Conservation (phyloP, 2,113 vertebrate genomes). For the Garra rufa region DNA sequence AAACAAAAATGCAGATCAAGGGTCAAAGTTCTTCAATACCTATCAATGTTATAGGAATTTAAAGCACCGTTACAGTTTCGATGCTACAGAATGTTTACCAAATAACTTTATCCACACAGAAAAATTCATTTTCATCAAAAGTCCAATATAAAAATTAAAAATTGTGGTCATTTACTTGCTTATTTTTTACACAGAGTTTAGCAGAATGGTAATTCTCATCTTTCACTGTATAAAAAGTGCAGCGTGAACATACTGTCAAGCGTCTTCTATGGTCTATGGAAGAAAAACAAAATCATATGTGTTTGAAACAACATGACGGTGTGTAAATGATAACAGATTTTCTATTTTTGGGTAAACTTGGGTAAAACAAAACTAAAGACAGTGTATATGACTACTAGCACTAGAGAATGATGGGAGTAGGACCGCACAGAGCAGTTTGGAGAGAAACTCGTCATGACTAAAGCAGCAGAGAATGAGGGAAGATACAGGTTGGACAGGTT, state of each 20-base stretch:
- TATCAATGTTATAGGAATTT: background rate
- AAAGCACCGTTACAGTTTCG: background rate
- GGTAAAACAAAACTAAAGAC: background rate
- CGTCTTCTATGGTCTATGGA: background rate
- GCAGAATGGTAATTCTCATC: background rate
- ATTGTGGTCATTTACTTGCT: background rate
- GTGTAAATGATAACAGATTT: background rate
- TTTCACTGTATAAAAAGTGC: background rate
- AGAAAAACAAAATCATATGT: background rate
- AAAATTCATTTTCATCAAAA: background rate
- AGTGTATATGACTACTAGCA: background rate
- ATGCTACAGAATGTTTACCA: background rate
- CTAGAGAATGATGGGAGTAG: background rate
- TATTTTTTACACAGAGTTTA: background rate
- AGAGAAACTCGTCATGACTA: constrained; percentile 46
- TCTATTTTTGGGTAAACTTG: background rate
- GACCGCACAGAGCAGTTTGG: constrained; percentile 43
- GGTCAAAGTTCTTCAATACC: background rate
- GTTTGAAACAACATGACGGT: background rate
- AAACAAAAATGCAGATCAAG: background rate
- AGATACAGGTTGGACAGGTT: constrained; percentile 73
- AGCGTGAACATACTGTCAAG: background rate
- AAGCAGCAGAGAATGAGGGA: constrained; percentile 24
- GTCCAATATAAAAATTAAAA: background rate
- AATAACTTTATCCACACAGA: background rate